Conservation (phyloP, 2,797 vertebrate species). For the Crocidura indochinensis region DNA sequence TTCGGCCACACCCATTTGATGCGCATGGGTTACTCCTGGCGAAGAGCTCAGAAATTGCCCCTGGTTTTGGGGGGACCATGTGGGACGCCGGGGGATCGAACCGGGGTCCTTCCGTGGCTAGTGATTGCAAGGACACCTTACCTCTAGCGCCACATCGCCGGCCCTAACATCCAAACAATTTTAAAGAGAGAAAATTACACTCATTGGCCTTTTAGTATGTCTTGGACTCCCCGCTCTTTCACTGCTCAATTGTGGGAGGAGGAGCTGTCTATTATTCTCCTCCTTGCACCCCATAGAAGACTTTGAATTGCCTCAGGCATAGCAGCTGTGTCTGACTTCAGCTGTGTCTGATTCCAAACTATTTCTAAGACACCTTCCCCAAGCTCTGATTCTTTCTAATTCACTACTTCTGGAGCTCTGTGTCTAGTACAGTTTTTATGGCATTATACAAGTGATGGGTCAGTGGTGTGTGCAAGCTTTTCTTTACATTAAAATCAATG, state of each 20-base stretch:
- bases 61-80: too few relatives aligned
- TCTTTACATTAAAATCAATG: constrained; percentile 84
- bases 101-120: too few relatives aligned
- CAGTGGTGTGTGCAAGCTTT: constrained; percentile 82
- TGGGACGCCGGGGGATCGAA: too few relatives aligned
- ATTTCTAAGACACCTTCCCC: neutral
- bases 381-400: constrained; percentile 64
- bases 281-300: too few relatives aligned
- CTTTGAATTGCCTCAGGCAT: neutral
- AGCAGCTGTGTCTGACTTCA: neutral
- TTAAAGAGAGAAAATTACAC: neutral
- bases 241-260: neutral
- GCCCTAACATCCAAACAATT: neutral
- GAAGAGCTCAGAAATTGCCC: too few relatives aligned
- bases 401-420: constrained; percentile 71
- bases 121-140: too few relatives aligned
- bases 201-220: constrained; percentile 13
- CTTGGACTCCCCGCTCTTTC: neutral
- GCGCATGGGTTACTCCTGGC: too few relatives aligned
- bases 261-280: neutral
- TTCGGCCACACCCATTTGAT: too few relatives aligned
- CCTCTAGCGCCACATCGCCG: too few relatives aligned
- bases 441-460: constrained; percentile 74
- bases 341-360: constrained; percentile 3
- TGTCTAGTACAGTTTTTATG: constrained; percentile 80